Percentiles rank a stretch among this genome's conserved stretches.
Conservation (phyloP, 1,140 invertebrate genomes). For the Antheraea mylitta region DNA sequence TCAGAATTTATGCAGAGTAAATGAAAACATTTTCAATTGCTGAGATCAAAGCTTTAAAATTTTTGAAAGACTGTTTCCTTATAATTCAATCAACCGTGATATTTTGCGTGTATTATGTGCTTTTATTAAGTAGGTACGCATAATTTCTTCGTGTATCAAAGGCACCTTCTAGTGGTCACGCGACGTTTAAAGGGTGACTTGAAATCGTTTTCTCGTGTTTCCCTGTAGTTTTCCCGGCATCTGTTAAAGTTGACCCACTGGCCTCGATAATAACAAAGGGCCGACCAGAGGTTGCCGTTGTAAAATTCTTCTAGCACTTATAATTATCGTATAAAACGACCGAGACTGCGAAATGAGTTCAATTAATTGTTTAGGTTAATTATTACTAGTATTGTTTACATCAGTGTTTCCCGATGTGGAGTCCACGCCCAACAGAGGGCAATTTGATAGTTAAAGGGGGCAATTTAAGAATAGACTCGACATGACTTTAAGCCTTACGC, state of each 20-base stretch:
- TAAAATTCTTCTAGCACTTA: constrained; percentile 16
- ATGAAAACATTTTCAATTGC: no score
- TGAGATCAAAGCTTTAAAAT: no score
- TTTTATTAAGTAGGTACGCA: constrained; percentile 2
- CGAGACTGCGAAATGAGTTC: constrained; percentile 7
- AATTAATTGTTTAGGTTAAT: not conserved
- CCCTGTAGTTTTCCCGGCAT: constrained; percentile 33
- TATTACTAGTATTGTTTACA: no score
- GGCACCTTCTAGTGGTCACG: not conserved
- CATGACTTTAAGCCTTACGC: no score
- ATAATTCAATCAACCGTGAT: not conserved
- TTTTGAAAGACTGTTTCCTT: no score
- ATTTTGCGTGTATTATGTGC: not conserved
- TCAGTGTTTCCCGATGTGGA: no score
- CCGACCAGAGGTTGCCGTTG: constrained; percentile 18
- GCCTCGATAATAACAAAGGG: constrained; percentile 36
- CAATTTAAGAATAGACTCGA: no score
- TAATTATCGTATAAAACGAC: not conserved
- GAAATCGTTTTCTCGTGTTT: constrained; percentile 30
- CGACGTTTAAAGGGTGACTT: constrained; percentile 8
- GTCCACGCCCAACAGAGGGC: no score
- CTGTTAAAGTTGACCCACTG: constrained; percentile 47
- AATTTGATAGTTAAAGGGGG: no score
- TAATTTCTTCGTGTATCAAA: constrained; percentile 8
- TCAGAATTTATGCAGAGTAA: no score